Evolutionary conservation across 2,797 vertebrate genomes (phyloP), one percentile per base, ranked within the genome.

Genomic region (Platalea minor): DNA sequence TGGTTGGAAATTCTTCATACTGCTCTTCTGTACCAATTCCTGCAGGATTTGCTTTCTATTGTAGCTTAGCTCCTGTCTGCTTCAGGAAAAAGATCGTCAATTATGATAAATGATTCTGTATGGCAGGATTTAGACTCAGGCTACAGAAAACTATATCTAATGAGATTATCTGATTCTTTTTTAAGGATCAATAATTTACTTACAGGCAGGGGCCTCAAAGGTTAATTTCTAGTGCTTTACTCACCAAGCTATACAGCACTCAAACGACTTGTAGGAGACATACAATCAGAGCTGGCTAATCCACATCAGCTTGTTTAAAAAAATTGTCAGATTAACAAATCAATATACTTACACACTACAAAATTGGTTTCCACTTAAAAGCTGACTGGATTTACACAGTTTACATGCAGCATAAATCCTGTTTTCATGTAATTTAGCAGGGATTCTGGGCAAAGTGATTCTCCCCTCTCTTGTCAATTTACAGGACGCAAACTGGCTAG

Each of bases 241-340:
- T 94, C 69, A 61, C 88, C 64, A 79, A 85, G 35, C 33, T 86
- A 46, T 61, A 60, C 73, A 79, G 79, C 64, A 81, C 85, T 68
- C 39, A 72, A 88, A 90, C 19, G 50, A 87, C 90, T 78, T 81
- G 37, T 67, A 96, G 86, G 65, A 89, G 90, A 77, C 83, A 85
- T 48, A 85, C 65, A 79, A 87, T 86, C 85, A 95, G 89, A 94
- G 88, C 70, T 57, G 63, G 72, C 84, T 96, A 97, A 97, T 97
- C 97, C 97, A 93, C 94, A 95, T 43, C 89, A 87, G 77, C 92
- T 97, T 91, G 88, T 95, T 97, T 92, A 86, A 85, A 94, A 95
- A 94, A 91, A 85, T 4, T 72, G 89, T 90, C 97, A 95, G 97
- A 97, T 97, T 95, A 97, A 96, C 90, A 95, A 96, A 96, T 97